Evolutionary conservation across 1,140 invertebrate species (phyloP).

Genomic region (Pseudachorutes palmiensis): DNA sequence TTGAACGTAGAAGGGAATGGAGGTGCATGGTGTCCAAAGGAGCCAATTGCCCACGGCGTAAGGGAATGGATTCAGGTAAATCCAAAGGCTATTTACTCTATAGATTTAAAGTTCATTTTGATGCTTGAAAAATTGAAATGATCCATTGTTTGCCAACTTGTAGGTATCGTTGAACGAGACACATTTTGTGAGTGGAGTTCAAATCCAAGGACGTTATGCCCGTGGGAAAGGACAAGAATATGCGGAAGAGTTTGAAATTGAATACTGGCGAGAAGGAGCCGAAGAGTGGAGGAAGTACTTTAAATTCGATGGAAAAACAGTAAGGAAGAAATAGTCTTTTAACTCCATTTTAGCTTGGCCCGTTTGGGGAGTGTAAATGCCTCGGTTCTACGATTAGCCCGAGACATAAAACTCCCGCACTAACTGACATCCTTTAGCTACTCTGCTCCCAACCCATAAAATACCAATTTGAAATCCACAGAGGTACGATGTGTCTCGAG

Average conservation of each 20-base stretch:
- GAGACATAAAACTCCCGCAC: neutral
- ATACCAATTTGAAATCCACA: neutral
- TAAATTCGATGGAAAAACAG: conserved; percentile 55
- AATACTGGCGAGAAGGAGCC: conserved; percentile 61
- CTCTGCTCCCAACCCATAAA: neutral
- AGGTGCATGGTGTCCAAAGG: conserved; percentile 74
- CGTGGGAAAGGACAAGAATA: conserved; percentile 67
- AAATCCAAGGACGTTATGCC: conserved; percentile 70
- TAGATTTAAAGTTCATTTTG: neutral
- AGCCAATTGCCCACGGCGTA: conserved; percentile 56
- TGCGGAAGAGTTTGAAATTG: conserved; percentile 61
- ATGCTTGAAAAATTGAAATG: too few species aligned
- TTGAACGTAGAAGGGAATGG: conserved; percentile 62
- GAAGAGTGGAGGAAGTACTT: conserved; percentile 56
- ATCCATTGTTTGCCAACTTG: too few species aligned
- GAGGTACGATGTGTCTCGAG: too few species aligned
- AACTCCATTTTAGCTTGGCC: neutral
- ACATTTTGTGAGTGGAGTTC: conserved; percentile 61
- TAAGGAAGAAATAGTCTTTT: conserved; percentile 40
- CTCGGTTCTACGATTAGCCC: neutral
- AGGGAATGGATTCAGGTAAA: conserved; percentile 55
- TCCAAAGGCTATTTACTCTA: conserved; percentile 41
- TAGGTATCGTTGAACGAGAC: conserved; percentile 61
- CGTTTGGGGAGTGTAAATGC: neutral
- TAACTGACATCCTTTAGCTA: neutral